A percentile compares a stretch with the other conserved stretches of the same genome.
These are phyloP conservation scores for Synanthedon formicaeformis DNA, from an alignment of 2,888 invertebrate genomes.

Conservation along the genomic window DNA sequence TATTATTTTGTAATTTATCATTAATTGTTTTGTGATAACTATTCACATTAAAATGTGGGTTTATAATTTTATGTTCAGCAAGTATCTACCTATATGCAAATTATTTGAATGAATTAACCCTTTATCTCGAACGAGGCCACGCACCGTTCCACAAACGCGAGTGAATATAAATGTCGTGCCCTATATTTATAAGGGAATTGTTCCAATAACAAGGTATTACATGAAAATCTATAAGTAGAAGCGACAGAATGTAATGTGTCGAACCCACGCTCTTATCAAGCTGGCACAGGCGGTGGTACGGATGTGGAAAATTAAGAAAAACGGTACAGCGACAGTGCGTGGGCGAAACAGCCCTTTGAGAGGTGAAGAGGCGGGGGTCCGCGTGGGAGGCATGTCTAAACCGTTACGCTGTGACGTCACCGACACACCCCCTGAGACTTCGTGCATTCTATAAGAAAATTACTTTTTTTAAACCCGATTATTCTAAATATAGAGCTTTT, in stretches of 20 bases:
- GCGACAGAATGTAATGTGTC: conserved; percentile 7
- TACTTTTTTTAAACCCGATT: too few species aligned
- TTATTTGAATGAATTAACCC: not conserved
- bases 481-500: too few species aligned
- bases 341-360: not conserved
- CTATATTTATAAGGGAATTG: not conserved
- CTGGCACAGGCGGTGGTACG: conserved; percentile 8
- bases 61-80: not conserved
- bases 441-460: conserved; percentile 5
- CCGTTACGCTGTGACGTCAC: conserved; percentile 35
- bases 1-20: too few species aligned
- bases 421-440: conserved; percentile 12
- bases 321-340: conserved; percentile 1
- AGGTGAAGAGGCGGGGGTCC: conserved; percentile 2
- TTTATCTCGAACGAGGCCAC: not conserved
- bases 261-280: conserved; percentile 31
- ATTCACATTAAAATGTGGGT: not conserved
- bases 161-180: not conserved
- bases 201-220: not conserved
- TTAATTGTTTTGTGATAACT: too few species aligned
- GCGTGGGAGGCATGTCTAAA: conserved; percentile 19
- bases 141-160: not conserved
- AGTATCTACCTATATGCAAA: not conserved
- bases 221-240: not conserved
- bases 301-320: conserved; percentile 1